These are phyloP conservation scores for Chrysochloris asiatica DNA, from an alignment of 2,113 vertebrate species.

Conservation along the genomic window DNA sequence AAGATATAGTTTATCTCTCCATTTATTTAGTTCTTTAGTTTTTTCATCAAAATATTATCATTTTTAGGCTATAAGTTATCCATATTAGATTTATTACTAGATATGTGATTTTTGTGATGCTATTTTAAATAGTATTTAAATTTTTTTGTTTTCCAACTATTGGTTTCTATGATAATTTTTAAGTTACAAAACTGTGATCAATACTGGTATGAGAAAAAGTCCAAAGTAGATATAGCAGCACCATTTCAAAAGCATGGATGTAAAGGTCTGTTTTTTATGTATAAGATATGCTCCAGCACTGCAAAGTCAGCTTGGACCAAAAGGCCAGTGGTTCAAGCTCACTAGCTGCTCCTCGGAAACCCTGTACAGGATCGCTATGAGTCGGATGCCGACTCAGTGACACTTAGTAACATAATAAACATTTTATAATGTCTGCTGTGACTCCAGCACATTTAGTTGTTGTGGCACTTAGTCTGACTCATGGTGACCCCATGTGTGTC, in stretches of 20 bases:
- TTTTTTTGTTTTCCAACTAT: background rate
- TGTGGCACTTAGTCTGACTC: background rate
- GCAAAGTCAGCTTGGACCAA: too few relatives aligned
- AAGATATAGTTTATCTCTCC: background rate
- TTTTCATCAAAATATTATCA: constrained; percentile 4
- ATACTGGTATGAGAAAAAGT: background rate
- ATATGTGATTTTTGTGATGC: background rate
- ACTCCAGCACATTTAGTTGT: background rate
- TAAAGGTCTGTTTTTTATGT: background rate
- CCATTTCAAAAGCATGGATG: constrained; percentile 12
- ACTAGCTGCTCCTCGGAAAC: too few relatives aligned
- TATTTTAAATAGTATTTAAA: background rate
- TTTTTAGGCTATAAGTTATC: too few relatives aligned
- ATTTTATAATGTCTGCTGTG: background rate
- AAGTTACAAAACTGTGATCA: constrained; percentile 12
- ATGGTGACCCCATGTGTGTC: background rate
- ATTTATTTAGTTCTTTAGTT: constrained; percentile 16
- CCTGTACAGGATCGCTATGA: too few relatives aligned
- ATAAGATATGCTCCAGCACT: background rate
- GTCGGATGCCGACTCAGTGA: too few relatives aligned
- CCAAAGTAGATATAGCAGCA: background rate
- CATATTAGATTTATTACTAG: constrained; percentile 19
- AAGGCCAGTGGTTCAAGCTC: too few relatives aligned
- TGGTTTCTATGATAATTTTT: background rate
- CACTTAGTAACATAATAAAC: too few relatives aligned